Evolutionary conservation across 2,888 invertebrate species (phyloP), one percentile per base, ranked within the genome.

Genomic region (Pteria penguin): DNA sequence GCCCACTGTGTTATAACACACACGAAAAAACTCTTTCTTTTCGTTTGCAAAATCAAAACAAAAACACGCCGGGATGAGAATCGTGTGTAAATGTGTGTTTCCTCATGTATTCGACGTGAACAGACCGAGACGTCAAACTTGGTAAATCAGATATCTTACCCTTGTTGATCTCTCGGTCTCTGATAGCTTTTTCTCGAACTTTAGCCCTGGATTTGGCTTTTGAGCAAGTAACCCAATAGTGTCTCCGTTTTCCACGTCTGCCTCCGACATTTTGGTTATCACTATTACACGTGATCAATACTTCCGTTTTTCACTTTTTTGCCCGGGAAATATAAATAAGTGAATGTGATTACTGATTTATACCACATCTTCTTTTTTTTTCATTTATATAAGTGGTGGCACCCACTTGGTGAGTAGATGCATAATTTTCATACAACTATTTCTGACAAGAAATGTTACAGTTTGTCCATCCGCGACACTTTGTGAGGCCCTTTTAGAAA

Each of bases 211-310:
- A 77, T 79, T 83, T 63, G 85, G 85, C 75, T 83, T 78, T 72
- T 82, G 80, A 31, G 85, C 83, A 52, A 87, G 76, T 63, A 86
- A 62, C 26, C 83, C 84, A 73, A 76, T 75, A 68, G 65, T 55
- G 61, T 81, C 80, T 55, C 80, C 79, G 75, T 82, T 80, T 60
- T 82, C 74, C 75, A 85, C 82, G 79, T 84, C 86, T 81, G 80
- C 85, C 61, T 87, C 87, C 87, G 87, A 87, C 87, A 87, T 87
- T 87, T 87, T 87, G 87, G 76, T 83, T 84, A 78, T 74, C 78
- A 52, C 27, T 62, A 65, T 79, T 85, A n/a, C 87, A 87, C 86
- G 87, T 87, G 87, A 86, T 80, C 63, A 31, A 67, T 67, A 57
- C 70, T 63, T 70, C 76, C 68, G 69, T 45, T 45, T 45, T 8